phyloP scores from a whole-genome alignment of 2,888 invertebrate genomes.

The Aleiodes alternator region DNA sequence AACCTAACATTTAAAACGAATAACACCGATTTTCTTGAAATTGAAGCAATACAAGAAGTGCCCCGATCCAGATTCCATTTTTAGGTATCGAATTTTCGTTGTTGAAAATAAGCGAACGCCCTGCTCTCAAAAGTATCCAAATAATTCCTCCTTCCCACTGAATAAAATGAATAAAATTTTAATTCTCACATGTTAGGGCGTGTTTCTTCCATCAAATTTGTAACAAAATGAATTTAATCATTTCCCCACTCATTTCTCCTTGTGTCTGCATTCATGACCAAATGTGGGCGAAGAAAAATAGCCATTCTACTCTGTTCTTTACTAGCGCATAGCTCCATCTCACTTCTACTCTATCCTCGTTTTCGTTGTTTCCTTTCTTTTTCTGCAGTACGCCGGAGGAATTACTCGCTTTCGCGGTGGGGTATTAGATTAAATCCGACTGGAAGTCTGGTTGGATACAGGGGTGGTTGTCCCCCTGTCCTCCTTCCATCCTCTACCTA shows the following conservation, averaged over 20 bases:
- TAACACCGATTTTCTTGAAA: too few relatives aligned
- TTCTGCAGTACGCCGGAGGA: slow-evolving; percentile 26
- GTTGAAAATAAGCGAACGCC: too few relatives aligned
- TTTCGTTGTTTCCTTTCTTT: slow-evolving; percentile 40
- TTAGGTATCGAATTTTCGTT: too few relatives aligned
- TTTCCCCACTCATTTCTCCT: slow-evolving; percentile 59
- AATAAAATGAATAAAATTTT: too few relatives aligned
- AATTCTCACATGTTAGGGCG: neutral
- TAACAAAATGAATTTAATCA: slow-evolving; percentile 63
- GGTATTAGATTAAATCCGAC: slow-evolving; percentile 67
- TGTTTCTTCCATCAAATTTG: slow-evolving; percentile 57
- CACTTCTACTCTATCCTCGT: neutral
- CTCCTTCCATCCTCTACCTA: slow-evolving; percentile 32
- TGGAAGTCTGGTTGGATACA: slow-evolving; percentile 38
- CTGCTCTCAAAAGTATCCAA: too few relatives aligned
- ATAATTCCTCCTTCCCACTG: too few relatives aligned
- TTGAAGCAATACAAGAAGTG: too few relatives aligned
- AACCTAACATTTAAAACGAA: too few relatives aligned
- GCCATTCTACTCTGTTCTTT: slow-evolving; percentile 37
- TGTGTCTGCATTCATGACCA: slow-evolving; percentile 40
- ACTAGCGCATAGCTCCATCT: slow-evolving; percentile 35
- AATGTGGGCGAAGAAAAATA: slow-evolving; percentile 54
- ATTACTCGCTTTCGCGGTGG: slow-evolving; percentile 46
- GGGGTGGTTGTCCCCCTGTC: neutral
- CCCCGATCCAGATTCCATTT: too few relatives aligned